Percentiles rank a stretch among this genome's conserved stretches.
These are phyloP conservation scores for Onchidella celtica DNA, from an alignment of 2,888 invertebrate genomes.

Conservation along the genomic window DNA sequence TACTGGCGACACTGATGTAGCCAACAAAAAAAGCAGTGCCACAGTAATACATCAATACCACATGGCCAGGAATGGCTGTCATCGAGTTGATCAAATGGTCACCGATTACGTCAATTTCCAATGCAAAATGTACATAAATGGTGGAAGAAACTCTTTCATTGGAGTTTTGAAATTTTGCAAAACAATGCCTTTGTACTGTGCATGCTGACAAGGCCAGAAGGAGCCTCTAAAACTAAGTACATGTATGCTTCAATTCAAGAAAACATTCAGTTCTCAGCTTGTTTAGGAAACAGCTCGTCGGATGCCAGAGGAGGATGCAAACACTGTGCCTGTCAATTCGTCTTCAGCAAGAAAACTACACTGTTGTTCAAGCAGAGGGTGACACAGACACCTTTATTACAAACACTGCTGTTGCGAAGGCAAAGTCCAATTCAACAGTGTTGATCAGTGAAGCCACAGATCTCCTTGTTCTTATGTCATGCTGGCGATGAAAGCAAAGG, in stretches of 20 bases:
- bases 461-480: conserved; percentile 61
- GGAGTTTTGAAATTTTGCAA: too few relatives aligned
- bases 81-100: too few relatives aligned
- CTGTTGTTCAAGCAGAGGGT: conserved; percentile 53
- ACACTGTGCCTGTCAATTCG: conserved; percentile 55
- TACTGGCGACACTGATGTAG: too few relatives aligned
- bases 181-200: too few relatives aligned
- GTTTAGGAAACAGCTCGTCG: conserved; percentile 56
- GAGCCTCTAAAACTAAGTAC: too few relatives aligned
- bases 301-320: conserved; percentile 59
- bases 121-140: too few relatives aligned
- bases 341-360: conserved; percentile 45
- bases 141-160: too few relatives aligned
- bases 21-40: too few relatives aligned
- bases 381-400: conserved; percentile 64
- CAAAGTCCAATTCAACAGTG: conserved; percentile 45
- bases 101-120: too few relatives aligned
- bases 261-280: conserved; percentile 54
- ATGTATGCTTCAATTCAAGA: conserved; percentile 52
- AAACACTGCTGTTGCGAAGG: conserved; percentile 53
- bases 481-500: conserved; percentile 1
- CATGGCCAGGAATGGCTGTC: too few relatives aligned
- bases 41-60: too few relatives aligned
- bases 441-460: conserved; percentile 67
- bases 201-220: too few relatives aligned